Percentiles rank a stretch among this genome's conserved stretches.
Evolutionary conservation across 2,797 vertebrate species (phyloP).

Genomic region (Gallinago stenura): DNA sequence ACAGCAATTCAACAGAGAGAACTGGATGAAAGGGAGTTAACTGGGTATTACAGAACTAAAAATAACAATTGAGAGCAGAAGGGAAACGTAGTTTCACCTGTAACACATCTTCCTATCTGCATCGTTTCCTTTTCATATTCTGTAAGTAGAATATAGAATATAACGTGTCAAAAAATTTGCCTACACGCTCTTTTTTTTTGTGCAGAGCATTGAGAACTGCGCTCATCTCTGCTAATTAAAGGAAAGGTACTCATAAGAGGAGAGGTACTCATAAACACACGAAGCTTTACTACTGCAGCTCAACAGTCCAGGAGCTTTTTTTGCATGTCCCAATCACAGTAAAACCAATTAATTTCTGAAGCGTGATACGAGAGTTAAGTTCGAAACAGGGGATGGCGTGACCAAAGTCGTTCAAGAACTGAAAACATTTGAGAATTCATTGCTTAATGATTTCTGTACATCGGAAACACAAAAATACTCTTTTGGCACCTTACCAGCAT

Average conservation of each 20-base stretch:
- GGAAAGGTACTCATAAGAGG: neutral
- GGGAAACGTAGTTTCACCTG: neutral
- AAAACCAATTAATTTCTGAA: neutral
- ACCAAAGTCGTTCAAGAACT: neutral
- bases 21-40: neutral
- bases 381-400: rapidly evolving
- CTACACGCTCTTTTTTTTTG: too few species aligned
- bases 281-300: neutral
- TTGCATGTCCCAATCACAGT: rapidly evolving
- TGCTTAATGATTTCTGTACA: rapidly evolving
- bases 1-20: neutral
- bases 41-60: neutral
- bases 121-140: neutral
- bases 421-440: neutral
- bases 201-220: neutral
- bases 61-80: neutral
- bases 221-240: rapidly evolving
- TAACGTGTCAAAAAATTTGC: rapidly evolving
- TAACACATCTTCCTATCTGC: neutral
- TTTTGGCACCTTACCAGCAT: rapidly evolving
- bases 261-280: neutral
- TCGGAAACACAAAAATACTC: rapidly evolving
- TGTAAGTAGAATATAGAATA: too few species aligned
- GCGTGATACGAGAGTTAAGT: rapidly evolving
- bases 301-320: neutral